phyloP scores from a whole-genome alignment of 2,888 invertebrate species.

The Azorinus chamasolen region DNA sequence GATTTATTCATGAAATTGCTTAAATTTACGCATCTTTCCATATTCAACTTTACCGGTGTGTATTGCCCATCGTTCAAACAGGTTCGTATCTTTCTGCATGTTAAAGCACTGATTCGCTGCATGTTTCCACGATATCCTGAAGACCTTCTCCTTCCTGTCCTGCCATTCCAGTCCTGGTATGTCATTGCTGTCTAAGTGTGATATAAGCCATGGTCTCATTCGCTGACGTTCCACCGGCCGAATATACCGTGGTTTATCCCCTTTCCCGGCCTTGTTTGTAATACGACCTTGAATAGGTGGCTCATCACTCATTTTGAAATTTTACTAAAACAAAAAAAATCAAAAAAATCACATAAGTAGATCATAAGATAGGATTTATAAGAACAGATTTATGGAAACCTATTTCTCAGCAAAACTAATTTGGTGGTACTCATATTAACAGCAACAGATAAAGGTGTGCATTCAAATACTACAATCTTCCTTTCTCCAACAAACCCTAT shows the following conservation, averaged over 20 bases:
- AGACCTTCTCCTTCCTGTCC: conserved; percentile 69
- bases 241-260: conserved; percentile 55
- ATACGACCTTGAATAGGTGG: conserved; percentile 1
- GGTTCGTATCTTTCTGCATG: conserved; percentile 78
- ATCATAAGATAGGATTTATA: too few relatives aligned
- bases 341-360: too few relatives aligned
- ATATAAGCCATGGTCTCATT: conserved; percentile 83
- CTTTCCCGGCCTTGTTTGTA: conserved; percentile 28
- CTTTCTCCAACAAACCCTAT: too few relatives aligned
- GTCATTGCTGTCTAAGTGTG: conserved; percentile 74
- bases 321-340: too few relatives aligned
- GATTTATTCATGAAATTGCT: too few relatives aligned
- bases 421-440: too few relatives aligned
- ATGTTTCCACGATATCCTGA: conserved; percentile 84
- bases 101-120: conserved; percentile 82
- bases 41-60: conserved; percentile 84
- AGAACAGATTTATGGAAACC: too few relatives aligned
- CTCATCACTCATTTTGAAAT: too few relatives aligned
- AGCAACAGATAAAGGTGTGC: too few relatives aligned
- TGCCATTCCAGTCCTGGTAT: conserved; percentile 80
- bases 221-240: conserved; percentile 79
- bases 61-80: conserved; percentile 83
- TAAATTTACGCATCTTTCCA: too few relatives aligned
- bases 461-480: too few relatives aligned
- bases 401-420: too few relatives aligned